phyloP scores from a whole-genome alignment of 2,113 vertebrate genomes.

The Mesoclemmys tuberculata region DNA sequence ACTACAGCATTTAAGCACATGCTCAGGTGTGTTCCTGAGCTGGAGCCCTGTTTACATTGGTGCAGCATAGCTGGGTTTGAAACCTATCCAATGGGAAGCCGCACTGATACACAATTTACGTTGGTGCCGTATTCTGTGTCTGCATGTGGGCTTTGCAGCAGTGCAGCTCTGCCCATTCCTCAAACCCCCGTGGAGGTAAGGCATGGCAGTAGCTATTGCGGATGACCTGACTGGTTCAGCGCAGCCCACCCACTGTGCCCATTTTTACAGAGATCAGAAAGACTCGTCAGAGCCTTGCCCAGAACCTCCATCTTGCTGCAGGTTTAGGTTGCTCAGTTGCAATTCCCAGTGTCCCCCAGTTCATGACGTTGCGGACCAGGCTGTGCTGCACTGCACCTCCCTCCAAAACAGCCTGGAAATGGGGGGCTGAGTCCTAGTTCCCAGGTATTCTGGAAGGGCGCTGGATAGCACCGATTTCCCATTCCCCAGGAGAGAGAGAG shows the following conservation, averaged over 20 bases:
- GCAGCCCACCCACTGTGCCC: not conserved
- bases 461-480: rapidly evolving
- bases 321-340: not conserved
- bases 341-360: not conserved
- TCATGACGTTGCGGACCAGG: not conserved
- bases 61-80: not conserved
- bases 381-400: not conserved
- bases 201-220: not conserved
- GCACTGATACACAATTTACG: too few species aligned
- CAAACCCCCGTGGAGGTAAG: not conserved
- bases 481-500: not conserved
- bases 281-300: not conserved
- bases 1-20: not conserved
- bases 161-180: not conserved
- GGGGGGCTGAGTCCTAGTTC: rapidly evolving
- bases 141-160: not conserved
- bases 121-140: too few species aligned
- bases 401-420: rapidly evolving
- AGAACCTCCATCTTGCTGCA: not conserved
- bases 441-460: not conserved
- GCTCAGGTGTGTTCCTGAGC: not conserved
- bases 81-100: not conserved
- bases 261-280: not conserved
- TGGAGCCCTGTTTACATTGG: not conserved
- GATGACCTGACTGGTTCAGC: not conserved